Base-by-base conservation (phyloP, 2,797 vertebrate genomes). In the Eidolon dupreanum region DNA sequence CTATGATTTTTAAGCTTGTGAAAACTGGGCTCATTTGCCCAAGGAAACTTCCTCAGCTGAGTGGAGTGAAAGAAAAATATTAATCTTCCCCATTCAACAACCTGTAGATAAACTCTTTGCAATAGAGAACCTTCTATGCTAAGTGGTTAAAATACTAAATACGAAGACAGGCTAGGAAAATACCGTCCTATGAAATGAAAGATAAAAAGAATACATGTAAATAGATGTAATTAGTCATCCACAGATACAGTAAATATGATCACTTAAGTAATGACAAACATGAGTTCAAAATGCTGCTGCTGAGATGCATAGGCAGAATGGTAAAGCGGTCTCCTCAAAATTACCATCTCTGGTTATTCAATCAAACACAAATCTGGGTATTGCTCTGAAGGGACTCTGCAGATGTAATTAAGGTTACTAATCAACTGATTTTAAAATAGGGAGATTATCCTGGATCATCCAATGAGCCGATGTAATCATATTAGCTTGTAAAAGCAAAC, bases 371-470 rank as follows among this genome's bases (percentile, higher is more conserved):
- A 90, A 85, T 26, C 41, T 75, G 92, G 53, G n/a, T 33, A 63
- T 15, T n/a, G 31, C 19, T 13, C 31, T 68, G 33, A 93, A 49
- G 49, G 26, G 79, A 91, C 8, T 38, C 55, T 68, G 22, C 2
- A 68, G 13, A n/a, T 82, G 0, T 41, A 90, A 88, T 73, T 83
- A 88, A 92, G n/a, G 71, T 94, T 83, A 88, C 19, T 74, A 84
- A 87, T 71, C 46, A 91, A 78, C 41, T 70, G 36, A 53, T 33
- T 91, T 96, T 83, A 63, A 83, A 92, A 75, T 11, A 75, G 74
- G 53, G 7, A 89, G 78, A 55, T 91, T 63, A 89, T 70, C 15
- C 19, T 77, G 41, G 71, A 83, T 97, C 93, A 87, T 53, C 53
- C 46, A 9, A n/a, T 38, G 19, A 81, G n/a, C 33, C n/a, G 7